These are phyloP conservation scores for Drosophila niveifrons DNA, from an alignment of 2,888 invertebrate genomes.

Conservation along the genomic window DNA sequence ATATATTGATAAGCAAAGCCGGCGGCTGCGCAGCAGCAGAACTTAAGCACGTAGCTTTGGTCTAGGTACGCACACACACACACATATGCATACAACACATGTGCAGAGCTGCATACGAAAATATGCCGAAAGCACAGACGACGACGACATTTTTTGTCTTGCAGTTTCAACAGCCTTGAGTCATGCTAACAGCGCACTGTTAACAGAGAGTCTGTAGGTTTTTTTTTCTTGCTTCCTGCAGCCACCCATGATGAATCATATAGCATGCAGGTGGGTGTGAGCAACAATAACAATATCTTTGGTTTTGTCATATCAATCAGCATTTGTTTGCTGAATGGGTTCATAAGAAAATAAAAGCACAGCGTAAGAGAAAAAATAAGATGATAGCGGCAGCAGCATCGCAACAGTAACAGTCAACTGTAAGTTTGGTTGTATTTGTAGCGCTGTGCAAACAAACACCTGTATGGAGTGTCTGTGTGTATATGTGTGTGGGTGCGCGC, in stretches of 20 bases:
- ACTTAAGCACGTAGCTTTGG: slow-evolving; percentile 18
- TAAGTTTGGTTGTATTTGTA: slow-evolving; percentile 20
- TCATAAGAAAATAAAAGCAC: slow-evolving; percentile 26
- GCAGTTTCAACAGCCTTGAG: slow-evolving; percentile 37
- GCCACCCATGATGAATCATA: slow-evolving; percentile 42
- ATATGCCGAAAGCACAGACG: slow-evolving; percentile 15
- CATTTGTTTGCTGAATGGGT: slow-evolving; percentile 59
- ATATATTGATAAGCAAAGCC: slow-evolving; percentile 37
- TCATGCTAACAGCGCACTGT: slow-evolving; percentile 44
- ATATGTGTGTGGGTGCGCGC: slow-evolving; percentile 19
- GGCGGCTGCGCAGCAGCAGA: slow-evolving; percentile 26
- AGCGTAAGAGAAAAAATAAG: slow-evolving; percentile 6
- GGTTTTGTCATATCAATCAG: slow-evolving; percentile 59
- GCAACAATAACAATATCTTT: slow-evolving; percentile 25
- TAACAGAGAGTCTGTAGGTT: slow-evolving; percentile 17
- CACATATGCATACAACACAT: neutral
- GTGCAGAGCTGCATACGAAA: slow-evolving; percentile 9
- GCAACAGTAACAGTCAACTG: neutral
- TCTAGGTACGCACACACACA: slow-evolving; percentile 12
- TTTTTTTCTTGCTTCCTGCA: slow-evolving; percentile 41
- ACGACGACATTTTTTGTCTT: slow-evolving; percentile 13
- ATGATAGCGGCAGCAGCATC: slow-evolving; percentile 14
- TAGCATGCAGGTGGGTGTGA: slow-evolving; percentile 58
- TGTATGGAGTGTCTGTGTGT: slow-evolving; percentile 6
- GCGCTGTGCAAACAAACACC: slow-evolving; percentile 37